Percentiles rank a stretch among this genome's conserved stretches.
Conservation (phyloP, 2,113 vertebrate genomes). For the Macaca mulatta region DNA sequence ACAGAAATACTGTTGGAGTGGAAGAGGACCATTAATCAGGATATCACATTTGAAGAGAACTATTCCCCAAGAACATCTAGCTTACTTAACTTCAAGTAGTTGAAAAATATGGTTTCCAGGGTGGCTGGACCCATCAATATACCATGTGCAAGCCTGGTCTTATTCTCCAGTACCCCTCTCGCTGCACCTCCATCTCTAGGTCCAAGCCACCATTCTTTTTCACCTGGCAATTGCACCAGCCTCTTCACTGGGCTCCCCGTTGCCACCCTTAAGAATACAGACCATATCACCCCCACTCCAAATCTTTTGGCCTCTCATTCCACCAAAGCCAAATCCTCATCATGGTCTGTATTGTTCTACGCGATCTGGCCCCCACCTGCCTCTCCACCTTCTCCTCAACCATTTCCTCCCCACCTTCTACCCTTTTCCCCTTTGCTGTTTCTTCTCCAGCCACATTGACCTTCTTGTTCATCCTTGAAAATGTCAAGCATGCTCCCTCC, state of each 20-base stretch:
- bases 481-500: not conserved
- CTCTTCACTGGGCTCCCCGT: not conserved
- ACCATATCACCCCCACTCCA: not conserved
- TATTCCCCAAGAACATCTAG: conserved; percentile 12
- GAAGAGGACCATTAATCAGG: not conserved
- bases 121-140: not conserved
- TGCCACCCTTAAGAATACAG: not conserved
- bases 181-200: not conserved
- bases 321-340: not conserved
- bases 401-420: not conserved
- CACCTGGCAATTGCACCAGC: not conserved
- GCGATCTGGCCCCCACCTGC: not conserved
- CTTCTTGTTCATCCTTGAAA: conserved; percentile 13
- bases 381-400: not conserved
- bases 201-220: not conserved
- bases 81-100: not conserved
- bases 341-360: not conserved
- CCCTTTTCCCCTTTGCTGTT: not conserved
- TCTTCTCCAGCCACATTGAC: not conserved
- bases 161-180: not conserved
- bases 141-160: not conserved
- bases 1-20: conserved; percentile 34
- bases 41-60: not conserved
- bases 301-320: not conserved
- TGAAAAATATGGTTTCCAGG: not conserved